Conservation (phyloP, 2,888 invertebrate species). For the Macaria notata region DNA sequence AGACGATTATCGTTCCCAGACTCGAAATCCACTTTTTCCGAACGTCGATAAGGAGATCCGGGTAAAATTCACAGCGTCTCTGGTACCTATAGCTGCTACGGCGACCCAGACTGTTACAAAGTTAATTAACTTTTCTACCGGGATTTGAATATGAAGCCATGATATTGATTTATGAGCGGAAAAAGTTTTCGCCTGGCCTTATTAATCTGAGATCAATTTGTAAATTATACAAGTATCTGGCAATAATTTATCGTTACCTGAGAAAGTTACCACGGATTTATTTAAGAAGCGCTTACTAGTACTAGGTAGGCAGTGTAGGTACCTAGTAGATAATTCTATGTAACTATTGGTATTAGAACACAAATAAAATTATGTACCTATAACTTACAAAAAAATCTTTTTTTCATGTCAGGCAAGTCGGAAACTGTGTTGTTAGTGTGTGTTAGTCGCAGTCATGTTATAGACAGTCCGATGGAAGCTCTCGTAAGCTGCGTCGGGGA, state of each 20-base stretch:
- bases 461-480: not conserved
- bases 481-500: slow-evolving; percentile 7
- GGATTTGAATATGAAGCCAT: slow-evolving; percentile 20
- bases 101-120: slow-evolving; percentile 13
- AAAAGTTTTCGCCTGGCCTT: slow-evolving; percentile 13
- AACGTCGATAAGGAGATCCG: slow-evolving; percentile 22
- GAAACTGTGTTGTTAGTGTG: no score
- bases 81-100: not conserved
- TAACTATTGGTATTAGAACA: no score
- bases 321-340: no score
- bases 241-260: no score
- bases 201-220: slow-evolving; percentile 9
- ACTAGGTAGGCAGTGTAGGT: no score
- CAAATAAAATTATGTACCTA: no score
- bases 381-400: not conserved
- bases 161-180: slow-evolving; percentile 20
- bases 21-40: slow-evolving; percentile 20
- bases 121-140: slow-evolving; percentile 26
- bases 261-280: no score
- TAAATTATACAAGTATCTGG: not conserved
- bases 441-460: not conserved
- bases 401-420: no score
- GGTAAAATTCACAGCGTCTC: slow-evolving; percentile 13
- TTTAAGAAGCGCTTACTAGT: no score
- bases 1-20: slow-evolving; percentile 15